Evolutionary conservation across 2,888 invertebrate genomes (phyloP).

Genomic region (Protonemura montana): DNA sequence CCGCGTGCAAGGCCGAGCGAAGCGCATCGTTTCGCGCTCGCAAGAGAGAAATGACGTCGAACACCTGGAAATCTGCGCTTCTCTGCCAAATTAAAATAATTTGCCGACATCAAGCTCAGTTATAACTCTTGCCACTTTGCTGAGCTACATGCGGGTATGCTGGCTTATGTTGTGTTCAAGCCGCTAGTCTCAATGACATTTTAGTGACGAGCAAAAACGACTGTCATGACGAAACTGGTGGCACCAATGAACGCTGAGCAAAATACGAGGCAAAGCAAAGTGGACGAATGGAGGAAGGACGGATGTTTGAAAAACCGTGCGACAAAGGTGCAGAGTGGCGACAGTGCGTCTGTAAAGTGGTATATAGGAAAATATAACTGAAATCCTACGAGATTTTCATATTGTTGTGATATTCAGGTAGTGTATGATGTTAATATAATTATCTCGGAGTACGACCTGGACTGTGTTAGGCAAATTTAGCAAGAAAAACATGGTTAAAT

Average conservation of each 20-base stretch:
- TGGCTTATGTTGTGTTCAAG: conserved; percentile 16
- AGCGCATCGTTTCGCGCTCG: neutral
- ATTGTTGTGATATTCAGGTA: conserved; percentile 60
- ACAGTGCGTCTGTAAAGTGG: conserved; percentile 10
- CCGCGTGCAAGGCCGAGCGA: neutral
- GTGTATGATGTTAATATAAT: conserved; percentile 53
- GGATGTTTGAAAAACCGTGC: neutral
- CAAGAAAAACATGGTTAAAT: neutral
- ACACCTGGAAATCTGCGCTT: neutral
- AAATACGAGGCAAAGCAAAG: conserved; percentile 20
- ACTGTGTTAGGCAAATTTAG: conserved; percentile 27
- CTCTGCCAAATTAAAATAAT: neutral
- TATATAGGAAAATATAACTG: conserved; percentile 17
- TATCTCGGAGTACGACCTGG: conserved; percentile 28
- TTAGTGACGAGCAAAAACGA: neutral
- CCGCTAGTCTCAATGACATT: conserved; percentile 21
- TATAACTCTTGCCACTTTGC: conserved; percentile 28
- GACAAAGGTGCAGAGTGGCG: neutral
- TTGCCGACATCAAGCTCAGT: neutral
- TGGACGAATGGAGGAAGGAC: neutral
- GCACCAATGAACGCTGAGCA: conserved; percentile 17
- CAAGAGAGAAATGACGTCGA: neutral
- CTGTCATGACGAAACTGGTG: conserved; percentile 19
- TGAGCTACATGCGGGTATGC: conserved; percentile 37
- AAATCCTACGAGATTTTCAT: conserved; percentile 48